Conservation (phyloP, 1,140 invertebrate genomes). For the Platyura marginata region DNA sequence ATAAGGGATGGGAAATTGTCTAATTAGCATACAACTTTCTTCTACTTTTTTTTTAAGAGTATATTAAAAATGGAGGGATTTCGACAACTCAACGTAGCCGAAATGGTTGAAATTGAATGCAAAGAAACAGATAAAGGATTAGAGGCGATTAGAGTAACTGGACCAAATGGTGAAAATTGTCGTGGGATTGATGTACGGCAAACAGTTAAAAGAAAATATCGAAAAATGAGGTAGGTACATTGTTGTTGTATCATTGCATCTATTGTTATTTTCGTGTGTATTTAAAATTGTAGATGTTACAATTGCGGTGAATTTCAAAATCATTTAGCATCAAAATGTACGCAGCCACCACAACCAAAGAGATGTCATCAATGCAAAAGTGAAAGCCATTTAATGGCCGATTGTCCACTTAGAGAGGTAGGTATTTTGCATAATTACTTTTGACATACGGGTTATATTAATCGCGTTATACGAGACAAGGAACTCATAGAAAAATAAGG, state of each 20-base stretch:
- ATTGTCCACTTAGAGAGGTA: conserved; percentile 43
- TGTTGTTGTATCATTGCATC: too few relatives aligned
- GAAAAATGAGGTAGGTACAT: conserved; percentile 52
- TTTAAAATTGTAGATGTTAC: conserved; percentile 86
- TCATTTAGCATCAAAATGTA: conserved; percentile 76
- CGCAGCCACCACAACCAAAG: conserved; percentile 69
- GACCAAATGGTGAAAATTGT: conserved; percentile 53
- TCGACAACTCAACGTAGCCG: conserved; percentile 67
- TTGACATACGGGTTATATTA: too few relatives aligned
- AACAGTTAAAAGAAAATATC: conserved; percentile 30
- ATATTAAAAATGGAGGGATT: conserved; percentile 78
- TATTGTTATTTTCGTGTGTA: too few relatives aligned
- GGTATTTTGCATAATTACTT: too few relatives aligned
- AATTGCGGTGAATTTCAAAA: conserved; percentile 83
- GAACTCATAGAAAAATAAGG: too few relatives aligned
- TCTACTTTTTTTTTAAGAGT: conserved; percentile 50
- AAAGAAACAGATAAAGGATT: conserved; percentile 65
- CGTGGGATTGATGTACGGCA: conserved; percentile 52
- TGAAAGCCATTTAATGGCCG: conserved; percentile 68
- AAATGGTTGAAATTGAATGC: conserved; percentile 72
- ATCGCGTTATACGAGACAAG: too few relatives aligned
- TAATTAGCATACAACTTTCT: too few relatives aligned
- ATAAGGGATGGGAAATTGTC: too few relatives aligned
- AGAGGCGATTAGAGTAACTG: conserved; percentile 67
- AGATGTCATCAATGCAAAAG: conserved; percentile 75